Evolutionary conservation across 1,140 invertebrate genomes (phyloP).

Genomic region (Ditylenchus dipsaci): DNA sequence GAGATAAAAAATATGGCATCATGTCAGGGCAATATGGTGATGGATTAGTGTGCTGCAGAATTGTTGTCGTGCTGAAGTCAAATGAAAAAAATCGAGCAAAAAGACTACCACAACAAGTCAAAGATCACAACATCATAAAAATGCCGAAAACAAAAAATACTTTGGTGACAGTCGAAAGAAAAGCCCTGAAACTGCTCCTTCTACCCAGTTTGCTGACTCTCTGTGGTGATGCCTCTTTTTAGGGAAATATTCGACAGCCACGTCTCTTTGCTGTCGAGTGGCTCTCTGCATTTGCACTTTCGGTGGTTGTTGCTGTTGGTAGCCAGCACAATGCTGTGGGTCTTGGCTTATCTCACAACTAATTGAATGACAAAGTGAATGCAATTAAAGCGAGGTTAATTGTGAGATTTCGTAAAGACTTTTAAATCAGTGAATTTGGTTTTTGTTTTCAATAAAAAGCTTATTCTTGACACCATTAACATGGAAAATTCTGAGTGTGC

Average conservation of each 20-base stretch:
- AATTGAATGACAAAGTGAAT: not conserved
- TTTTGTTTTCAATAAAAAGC: not conserved
- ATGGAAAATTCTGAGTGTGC: too few species aligned
- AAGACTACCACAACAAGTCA: too few species aligned
- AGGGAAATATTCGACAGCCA: not conserved
- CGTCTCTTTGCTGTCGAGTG: not conserved
- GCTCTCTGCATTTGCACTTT: constrained; percentile 1
- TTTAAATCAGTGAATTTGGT: too few species aligned
- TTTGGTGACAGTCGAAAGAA: too few species aligned
- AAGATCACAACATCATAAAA: too few species aligned
- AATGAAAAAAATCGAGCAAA: too few species aligned
- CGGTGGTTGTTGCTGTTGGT: not conserved
- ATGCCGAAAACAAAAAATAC: too few species aligned
- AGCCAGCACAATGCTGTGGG: constrained; percentile 34
- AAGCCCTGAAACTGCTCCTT: too few species aligned
- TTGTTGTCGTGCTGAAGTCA: too few species aligned
- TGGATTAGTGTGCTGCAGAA: too few species aligned
- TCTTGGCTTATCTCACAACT: constrained; percentile 39
- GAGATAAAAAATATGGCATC: too few species aligned
- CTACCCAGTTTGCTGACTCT: constrained; percentile 43
- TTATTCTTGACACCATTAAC: not conserved
- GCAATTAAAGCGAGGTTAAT: not conserved
- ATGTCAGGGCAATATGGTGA: too few species aligned
- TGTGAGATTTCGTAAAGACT: not conserved
- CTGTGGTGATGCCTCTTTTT: not conserved